Conservation (phyloP, 2,797 vertebrate species). For the Sebastes flavidus region DNA sequence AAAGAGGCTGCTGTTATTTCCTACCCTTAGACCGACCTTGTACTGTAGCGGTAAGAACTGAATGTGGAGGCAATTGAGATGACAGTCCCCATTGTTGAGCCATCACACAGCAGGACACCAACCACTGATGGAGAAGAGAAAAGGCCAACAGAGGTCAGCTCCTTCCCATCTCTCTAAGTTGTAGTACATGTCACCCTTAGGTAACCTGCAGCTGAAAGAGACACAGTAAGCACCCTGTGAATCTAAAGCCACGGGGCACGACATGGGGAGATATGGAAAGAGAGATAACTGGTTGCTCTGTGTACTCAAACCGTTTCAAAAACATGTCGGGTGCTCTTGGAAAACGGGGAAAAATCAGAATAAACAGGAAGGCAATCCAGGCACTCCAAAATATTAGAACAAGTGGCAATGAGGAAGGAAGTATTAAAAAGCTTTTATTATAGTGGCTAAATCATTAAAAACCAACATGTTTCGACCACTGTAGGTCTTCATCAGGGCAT, state of each 20-base stretch:
- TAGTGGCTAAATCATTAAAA: background rate
- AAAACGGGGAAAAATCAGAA: background rate
- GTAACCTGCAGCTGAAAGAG: conserved; percentile 5
- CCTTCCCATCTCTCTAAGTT: conserved; percentile 20
- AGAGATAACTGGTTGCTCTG: background rate
- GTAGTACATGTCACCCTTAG: background rate
- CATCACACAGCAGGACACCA: conserved; percentile 53
- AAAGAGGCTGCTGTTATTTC: background rate
- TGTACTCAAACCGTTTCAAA: background rate
- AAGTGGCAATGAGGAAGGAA: background rate
- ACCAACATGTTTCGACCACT: background rate
- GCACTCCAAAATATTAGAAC: background rate
- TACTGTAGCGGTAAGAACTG: conserved; percentile 3
- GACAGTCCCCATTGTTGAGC: conserved; percentile 45
- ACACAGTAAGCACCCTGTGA: background rate
- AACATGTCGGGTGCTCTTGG: background rate
- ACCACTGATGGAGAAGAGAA: conserved; percentile 32
- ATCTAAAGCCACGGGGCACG: background rate
- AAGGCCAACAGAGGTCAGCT: conserved; percentile 20
- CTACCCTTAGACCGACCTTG: background rate
- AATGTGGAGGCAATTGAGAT: conserved; percentile 15
- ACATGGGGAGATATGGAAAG: background rate
- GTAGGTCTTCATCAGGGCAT: too few species aligned
- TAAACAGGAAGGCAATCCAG: background rate
- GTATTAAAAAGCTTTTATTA: background rate